phyloP scores from a whole-genome alignment of 2,888 invertebrate genomes.

The Tillus elongatus region DNA sequence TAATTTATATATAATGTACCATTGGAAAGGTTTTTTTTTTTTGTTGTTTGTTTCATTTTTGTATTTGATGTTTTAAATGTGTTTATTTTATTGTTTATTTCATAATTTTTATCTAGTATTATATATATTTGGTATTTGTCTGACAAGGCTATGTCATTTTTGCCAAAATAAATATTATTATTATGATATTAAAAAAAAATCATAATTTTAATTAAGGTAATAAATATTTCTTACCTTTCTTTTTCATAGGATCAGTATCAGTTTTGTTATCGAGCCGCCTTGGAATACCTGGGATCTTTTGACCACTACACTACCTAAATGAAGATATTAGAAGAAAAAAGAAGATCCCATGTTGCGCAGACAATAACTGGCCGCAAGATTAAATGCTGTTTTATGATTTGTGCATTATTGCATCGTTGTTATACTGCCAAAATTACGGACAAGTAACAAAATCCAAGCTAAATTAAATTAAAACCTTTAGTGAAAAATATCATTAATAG shows the following conservation, averaged over 20 bases:
- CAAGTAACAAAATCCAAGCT: constrained; percentile 11
- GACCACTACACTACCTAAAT: constrained; percentile 92
- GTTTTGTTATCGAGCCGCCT: constrained; percentile 97
- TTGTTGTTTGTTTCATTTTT: not conserved
- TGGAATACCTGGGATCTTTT: constrained; percentile 97
- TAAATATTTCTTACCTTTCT: too few relatives aligned
- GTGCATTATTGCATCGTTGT: too few relatives aligned
- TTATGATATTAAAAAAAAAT: too few relatives aligned
- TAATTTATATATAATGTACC: too few relatives aligned
- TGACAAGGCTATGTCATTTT: too few relatives aligned
- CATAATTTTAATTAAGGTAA: too few relatives aligned
- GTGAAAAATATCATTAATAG: constrained; percentile 25
- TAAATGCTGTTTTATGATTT: constrained; percentile 26
- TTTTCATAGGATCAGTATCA: constrained; percentile 90
- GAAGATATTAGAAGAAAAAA: too few relatives aligned
- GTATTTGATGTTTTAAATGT: not conserved
- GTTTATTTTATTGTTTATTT: too few relatives aligned
- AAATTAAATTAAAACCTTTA: constrained; percentile 17
- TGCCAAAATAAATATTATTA: constrained; percentile 6
- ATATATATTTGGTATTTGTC: too few relatives aligned
- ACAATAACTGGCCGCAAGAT: constrained; percentile 34
- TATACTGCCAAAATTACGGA: constrained; percentile 29
- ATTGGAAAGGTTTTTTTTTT: too few relatives aligned
- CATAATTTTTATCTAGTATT: too few relatives aligned
- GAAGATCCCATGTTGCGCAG: constrained; percentile 25